Conservation (phyloP, 1,140 invertebrate species). For the Pogonomyrmex barbatus region DNA sequence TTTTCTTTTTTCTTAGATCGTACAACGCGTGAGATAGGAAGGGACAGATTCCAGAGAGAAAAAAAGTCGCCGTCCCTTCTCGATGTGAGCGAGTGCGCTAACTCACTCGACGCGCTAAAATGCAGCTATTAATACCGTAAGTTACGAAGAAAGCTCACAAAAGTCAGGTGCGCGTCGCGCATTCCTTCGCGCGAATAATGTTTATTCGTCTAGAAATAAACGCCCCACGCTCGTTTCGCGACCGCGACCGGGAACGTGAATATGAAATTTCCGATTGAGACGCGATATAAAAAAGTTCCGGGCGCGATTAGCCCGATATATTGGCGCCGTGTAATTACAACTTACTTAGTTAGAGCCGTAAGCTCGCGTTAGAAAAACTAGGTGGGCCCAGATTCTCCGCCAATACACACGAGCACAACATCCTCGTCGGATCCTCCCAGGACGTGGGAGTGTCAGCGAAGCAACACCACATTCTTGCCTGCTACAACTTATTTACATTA, state of each 20-base stretch:
- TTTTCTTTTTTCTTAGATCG: neutral
- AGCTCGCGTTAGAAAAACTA: constrained; percentile 48
- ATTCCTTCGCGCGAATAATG: constrained; percentile 26
- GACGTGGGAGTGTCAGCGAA: constrained; percentile 24
- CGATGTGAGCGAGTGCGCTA: neutral
- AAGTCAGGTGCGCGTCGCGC: constrained; percentile 19
- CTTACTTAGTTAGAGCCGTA: constrained; percentile 58
- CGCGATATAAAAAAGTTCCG: constrained; percentile 28
- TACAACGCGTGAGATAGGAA: constrained; percentile 21
- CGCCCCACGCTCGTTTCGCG: constrained; percentile 23
- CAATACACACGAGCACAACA: constrained; percentile 28
- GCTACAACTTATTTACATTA: constrained; percentile 71
- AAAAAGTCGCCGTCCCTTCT: constrained; percentile 18
- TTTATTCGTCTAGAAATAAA: constrained; percentile 39
- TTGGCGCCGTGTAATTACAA: constrained; percentile 74
- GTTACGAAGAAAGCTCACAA: constrained; percentile 40
- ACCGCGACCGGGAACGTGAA: neutral
- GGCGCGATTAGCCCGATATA: constrained; percentile 8
- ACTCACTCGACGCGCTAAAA: constrained; percentile 12
- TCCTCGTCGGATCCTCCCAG: neutral
- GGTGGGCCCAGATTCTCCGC: constrained; percentile 16
- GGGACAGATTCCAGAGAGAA: constrained; percentile 2
- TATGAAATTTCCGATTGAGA: neutral
- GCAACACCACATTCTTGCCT: constrained; percentile 39
- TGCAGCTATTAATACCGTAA: constrained; percentile 55